phyloP scores from a whole-genome alignment of 2,113 vertebrate species.

The Pogonocichla stellata region DNA sequence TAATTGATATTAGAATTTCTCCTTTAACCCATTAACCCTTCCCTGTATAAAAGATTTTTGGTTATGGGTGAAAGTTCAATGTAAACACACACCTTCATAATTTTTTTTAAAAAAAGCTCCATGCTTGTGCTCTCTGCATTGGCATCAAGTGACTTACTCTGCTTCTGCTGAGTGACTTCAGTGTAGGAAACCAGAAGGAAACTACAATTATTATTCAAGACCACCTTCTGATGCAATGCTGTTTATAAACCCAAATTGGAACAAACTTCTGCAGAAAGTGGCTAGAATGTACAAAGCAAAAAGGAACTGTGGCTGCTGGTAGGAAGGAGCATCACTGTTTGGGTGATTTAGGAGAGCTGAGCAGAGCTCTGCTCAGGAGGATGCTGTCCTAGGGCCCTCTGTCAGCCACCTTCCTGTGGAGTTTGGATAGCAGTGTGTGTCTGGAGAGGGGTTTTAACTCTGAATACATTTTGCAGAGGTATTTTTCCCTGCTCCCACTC shows the following conservation, averaged over 20 bases:
- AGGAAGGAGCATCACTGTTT: neutral
- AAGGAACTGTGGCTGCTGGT: neutral
- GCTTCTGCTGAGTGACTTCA: neutral
- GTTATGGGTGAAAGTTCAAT: neutral
- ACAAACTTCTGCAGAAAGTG: neutral
- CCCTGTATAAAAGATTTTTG: neutral
- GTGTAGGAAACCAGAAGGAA: neutral
- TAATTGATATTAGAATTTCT: neutral
- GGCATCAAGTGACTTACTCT: neutral
- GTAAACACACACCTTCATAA: neutral
- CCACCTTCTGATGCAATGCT: neutral
- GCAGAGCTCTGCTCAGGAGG: neutral
- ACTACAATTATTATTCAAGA: neutral
- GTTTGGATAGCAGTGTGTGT: neutral
- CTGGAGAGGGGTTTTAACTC: neutral
- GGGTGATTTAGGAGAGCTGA: neutral
- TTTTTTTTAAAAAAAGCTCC: neutral
- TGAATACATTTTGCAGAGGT: neutral
- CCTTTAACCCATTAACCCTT: neutral
- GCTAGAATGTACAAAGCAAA: neutral
- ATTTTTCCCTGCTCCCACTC: neutral
- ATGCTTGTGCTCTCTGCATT: neutral
- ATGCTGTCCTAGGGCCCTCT: neutral
- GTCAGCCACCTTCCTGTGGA: neutral
- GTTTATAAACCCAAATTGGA: neutral